Percentiles rank a stretch among this genome's conserved stretches.
phyloP scores from a whole-genome alignment of 2,797 vertebrate genomes.

The Peromyscus nudipes region DNA sequence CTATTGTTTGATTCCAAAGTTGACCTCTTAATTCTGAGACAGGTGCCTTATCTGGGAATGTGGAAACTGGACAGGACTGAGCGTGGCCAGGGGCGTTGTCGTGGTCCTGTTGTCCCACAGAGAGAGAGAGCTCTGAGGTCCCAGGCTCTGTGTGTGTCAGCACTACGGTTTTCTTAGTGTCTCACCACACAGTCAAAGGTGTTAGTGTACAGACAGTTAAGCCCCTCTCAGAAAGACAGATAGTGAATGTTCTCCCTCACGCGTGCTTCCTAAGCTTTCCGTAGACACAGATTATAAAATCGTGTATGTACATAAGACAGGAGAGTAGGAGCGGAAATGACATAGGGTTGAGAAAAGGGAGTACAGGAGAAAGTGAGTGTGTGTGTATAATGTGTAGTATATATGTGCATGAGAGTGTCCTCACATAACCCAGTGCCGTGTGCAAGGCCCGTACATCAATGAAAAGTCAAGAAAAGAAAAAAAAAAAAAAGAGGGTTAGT shows the following conservation, averaged over 20 bases:
- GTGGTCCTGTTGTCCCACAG: not conserved
- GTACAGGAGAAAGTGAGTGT: not conserved
- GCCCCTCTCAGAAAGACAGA: not conserved
- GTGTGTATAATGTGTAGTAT: not conserved
- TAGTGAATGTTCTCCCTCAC: not conserved
- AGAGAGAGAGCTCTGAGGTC: not conserved
- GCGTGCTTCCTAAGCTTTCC: not conserved
- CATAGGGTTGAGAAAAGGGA: not conserved
- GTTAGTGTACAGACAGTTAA: not conserved
- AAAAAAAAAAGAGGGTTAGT: not conserved
- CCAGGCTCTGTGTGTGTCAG: not conserved
- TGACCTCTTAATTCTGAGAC: not conserved
- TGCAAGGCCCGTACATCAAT: not conserved
- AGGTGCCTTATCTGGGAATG: not conserved
- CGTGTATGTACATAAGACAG: no score
- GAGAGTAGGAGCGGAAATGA: not conserved
- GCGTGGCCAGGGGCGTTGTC: not conserved
- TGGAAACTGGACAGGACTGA: not conserved
- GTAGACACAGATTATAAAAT: not conserved
- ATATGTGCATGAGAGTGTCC: not conserved
- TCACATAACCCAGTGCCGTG: not conserved
- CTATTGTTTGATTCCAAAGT: not conserved
- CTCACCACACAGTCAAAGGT: not conserved
- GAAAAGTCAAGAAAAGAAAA: not conserved
- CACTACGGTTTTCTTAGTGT: not conserved